phyloP scores from a whole-genome alignment of 2,797 vertebrate genomes.

The Crocodylus rhombifer region DNA sequence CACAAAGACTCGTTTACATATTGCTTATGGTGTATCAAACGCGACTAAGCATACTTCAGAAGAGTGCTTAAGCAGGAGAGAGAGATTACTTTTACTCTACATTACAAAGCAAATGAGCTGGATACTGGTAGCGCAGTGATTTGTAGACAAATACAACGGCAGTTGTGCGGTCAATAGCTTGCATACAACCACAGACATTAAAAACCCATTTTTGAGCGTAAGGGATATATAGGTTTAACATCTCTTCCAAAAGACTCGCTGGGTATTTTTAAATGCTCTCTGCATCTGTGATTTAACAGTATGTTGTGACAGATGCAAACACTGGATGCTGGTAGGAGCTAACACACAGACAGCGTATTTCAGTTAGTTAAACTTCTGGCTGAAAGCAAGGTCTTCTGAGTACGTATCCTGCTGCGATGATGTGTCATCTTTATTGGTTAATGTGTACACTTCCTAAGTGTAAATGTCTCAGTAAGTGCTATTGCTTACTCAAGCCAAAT shows the following conservation, averaged over 20 bases:
- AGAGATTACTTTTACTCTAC: not conserved
- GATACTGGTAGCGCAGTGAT: not conserved
- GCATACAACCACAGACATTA: not conserved
- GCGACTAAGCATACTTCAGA: not conserved
- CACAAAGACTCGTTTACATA: not conserved
- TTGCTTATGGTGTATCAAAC: not conserved
- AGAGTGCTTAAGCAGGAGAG: not conserved
- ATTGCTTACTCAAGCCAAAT: not conserved
- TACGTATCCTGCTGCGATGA: not conserved
- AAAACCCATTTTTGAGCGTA: not conserved
- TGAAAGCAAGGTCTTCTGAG: not conserved
- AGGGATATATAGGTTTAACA: not conserved
- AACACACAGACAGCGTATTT: accelerated
- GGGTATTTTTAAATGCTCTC: not conserved
- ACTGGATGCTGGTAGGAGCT: not conserved
- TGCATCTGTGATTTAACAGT: not conserved
- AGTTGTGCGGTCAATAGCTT: not conserved
- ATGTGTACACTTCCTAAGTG: not conserved
- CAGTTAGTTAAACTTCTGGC: not conserved
- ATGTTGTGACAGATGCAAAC: not conserved
- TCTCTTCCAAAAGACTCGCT: not conserved
- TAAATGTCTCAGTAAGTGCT: not conserved
- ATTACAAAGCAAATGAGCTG: not conserved
- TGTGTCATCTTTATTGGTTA: not conserved
- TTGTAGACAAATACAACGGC: not conserved